phyloP scores from a whole-genome alignment of 2,113 vertebrate species.

The Tachuris rubrigastra region DNA sequence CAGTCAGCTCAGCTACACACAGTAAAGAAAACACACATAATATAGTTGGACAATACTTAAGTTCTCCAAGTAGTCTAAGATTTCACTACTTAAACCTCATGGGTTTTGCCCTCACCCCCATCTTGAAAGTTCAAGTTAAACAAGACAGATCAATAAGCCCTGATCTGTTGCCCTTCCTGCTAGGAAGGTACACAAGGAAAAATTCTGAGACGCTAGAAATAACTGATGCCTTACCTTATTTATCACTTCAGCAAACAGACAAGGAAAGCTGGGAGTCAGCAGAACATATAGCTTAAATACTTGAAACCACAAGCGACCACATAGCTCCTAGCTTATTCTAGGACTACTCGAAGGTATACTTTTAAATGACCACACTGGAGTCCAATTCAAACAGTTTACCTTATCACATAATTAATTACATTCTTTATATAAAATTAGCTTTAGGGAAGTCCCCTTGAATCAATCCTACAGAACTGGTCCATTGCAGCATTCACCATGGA shows the following conservation, averaged over 20 bases:
- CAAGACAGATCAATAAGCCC: background rate
- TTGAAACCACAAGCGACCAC: background rate
- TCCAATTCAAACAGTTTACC: background rate
- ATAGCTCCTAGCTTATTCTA: background rate
- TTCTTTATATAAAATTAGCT: background rate
- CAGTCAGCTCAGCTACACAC: background rate
- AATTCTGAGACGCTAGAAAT: background rate
- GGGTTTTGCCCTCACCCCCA: accelerated
- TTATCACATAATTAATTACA: background rate
- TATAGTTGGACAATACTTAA: background rate
- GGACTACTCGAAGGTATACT: background rate
- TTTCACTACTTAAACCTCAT: background rate
- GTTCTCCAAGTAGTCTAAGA: background rate
- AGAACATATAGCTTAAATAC: background rate
- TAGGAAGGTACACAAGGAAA: background rate
- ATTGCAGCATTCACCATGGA: background rate
- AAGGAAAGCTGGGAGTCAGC: background rate
- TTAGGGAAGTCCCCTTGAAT: background rate
- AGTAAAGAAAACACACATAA: background rate
- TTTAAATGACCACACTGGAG: background rate
- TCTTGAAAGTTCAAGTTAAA: background rate
- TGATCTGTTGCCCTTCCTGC: background rate
- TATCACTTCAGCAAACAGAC: background rate
- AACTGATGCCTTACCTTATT: background rate
- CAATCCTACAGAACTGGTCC: background rate